Conservation (phyloP, 2,888 invertebrate species). For the Scaptomyza reducta region DNA sequence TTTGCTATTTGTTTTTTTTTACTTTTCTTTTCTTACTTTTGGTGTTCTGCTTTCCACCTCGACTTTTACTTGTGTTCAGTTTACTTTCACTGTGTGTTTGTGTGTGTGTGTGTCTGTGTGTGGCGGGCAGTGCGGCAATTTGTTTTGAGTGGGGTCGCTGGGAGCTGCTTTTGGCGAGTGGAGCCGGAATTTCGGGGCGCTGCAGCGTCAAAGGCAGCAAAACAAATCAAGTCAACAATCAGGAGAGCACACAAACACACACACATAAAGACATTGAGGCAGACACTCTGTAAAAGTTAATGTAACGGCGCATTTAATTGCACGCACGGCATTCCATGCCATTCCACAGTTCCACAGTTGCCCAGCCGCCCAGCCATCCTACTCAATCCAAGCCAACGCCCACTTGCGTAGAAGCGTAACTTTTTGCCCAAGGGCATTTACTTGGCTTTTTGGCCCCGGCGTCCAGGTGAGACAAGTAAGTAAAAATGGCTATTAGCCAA, state of each 20-base stretch:
- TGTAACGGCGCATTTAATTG: conserved; percentile 81
- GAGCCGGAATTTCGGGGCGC: conserved; percentile 18
- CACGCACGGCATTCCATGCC: conserved; percentile 69
- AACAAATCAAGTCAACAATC: conserved; percentile 82
- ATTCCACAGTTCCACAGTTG: conserved; percentile 35
- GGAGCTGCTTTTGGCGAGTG: background rate
- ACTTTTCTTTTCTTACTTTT: conserved; percentile 7
- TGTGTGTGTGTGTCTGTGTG: conserved; percentile 1
- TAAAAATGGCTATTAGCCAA: conserved; percentile 79
- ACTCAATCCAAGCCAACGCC: background rate
- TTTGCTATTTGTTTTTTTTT: conserved; percentile 62
- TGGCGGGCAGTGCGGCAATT: conserved; percentile 69
- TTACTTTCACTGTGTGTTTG: background rate
- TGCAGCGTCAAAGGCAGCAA: conserved; percentile 68
- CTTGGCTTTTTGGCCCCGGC: conserved; percentile 75
- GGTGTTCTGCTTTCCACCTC: conserved; percentile 9
- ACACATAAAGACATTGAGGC: conserved; percentile 56
- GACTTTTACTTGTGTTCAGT: conserved; percentile 11
- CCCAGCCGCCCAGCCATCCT: conserved; percentile 26
- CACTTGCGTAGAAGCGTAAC: conserved; percentile 53
- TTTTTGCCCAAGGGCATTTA: conserved; percentile 59
- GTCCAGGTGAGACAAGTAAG: conserved; percentile 75
- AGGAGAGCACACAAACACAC: conserved; percentile 65
- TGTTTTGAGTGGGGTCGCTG: conserved; percentile 75
- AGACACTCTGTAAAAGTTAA: conserved; percentile 80